Base-by-base conservation (phyloP, 2,113 vertebrate species). In the Scytalopus superciliaris region DNA sequence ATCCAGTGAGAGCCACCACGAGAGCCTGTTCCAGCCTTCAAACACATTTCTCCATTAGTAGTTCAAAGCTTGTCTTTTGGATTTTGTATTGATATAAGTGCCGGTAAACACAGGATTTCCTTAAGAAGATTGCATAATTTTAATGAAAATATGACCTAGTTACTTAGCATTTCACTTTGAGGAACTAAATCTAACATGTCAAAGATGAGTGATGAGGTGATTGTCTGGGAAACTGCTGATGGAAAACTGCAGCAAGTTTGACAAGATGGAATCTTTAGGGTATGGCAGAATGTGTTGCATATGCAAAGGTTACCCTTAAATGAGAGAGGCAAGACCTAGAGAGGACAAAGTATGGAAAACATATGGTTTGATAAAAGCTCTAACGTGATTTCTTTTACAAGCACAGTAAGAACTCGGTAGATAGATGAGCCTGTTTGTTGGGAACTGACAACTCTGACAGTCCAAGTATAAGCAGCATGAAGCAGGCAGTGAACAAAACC, bases 321-420 rank as follows among this genome's bases (percentile, higher is more conserved):
- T 59, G 74, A 72, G 75, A 87, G 7, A 91, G 70, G 53, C 49
- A 81, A 63, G 49, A 88, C 73, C 90, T 78, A 55, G 0, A 55
- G 95, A 86, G 92, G 84, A 76, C 76, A 87, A 88, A 89, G 25
- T 53, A 84, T 57, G 83, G 93, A 60, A 93, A 93, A 86, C 69
- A 42, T 87, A 80, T 77, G 81, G 69, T 92, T 56, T 70, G 47
- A 39, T 90, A 83, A 93, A 91, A 94, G 68, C 47, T 60, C 47
- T 84, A 84, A 81, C 0, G 9, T 90, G 76, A 82, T 96, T 94
- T 93, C 68, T 89, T 87, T 87, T 74, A 79, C 86, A 75, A 90
- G 60, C 56, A 93, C 56, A 87, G 94, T 86, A 88, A 93, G 88
- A 92, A 84, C 55, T 86, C 3, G 4, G 24, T 45, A 78, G 90